A percentile compares a stretch with the other conserved stretches of the same genome.
Evolutionary conservation across 2,797 vertebrate genomes (phyloP).

Genomic region (Pipistrellus pipistrellus): DNA sequence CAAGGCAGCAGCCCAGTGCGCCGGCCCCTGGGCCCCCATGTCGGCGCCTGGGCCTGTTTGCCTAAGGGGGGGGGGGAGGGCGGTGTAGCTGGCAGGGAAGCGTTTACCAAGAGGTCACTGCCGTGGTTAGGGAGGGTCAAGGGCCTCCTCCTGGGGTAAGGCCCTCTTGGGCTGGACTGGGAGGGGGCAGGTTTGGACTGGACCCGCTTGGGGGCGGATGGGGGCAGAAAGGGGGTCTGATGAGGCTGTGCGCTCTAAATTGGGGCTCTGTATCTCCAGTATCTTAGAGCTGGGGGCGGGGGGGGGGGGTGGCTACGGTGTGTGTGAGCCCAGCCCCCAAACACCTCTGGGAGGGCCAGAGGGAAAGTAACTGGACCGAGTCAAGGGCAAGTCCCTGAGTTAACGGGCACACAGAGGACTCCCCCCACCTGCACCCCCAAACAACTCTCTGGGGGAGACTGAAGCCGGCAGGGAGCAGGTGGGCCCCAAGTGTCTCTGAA

Average conservation of each 20-base stretch:
- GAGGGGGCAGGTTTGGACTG: background rate
- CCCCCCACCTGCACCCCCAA: background rate
- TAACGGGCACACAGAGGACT: background rate
- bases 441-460: background rate
- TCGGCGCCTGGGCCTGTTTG: slow-evolving; percentile 30
- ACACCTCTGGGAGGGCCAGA: background rate
- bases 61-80: background rate
- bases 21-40: background rate
- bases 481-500: background rate
- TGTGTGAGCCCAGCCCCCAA: background rate
- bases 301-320: no score
- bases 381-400: background rate
- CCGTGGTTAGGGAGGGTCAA: background rate
- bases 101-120: background rate
- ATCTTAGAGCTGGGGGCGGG: background rate
- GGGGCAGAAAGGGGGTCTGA: background rate
- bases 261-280: background rate
- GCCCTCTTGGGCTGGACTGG: background rate
- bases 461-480: background rate
- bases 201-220: no score
- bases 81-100: background rate
- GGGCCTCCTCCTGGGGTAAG: background rate
- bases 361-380: background rate
- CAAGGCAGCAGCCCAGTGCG: background rate
- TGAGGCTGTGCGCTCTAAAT: background rate